These are phyloP conservation scores for Ceyx margarethae DNA, from an alignment of 2,113 vertebrate genomes.

Conservation along the genomic window DNA sequence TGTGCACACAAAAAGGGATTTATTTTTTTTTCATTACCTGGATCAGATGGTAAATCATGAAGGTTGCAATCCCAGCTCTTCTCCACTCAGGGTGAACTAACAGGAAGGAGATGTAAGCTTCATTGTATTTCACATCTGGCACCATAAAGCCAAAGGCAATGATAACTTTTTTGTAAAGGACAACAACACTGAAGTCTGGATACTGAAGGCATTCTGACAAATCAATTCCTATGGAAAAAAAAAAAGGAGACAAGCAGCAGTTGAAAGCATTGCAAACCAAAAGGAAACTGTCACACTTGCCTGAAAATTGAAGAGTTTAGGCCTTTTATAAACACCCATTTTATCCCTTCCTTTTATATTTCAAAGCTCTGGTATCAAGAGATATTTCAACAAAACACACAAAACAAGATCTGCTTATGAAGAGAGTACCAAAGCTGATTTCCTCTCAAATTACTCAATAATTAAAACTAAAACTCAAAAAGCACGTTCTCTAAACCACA, in stretches of 20 bases:
- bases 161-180: slow-evolving; percentile 95
- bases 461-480: neutral
- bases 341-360: neutral
- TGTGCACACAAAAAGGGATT: neutral
- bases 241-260: neutral
- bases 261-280: neutral
- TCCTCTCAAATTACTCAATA: neutral
- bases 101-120: slow-evolving; percentile 97
- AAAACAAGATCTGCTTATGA: neutral
- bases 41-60: slow-evolving; percentile 99
- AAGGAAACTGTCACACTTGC: neutral
- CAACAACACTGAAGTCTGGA: slow-evolving; percentile 97
- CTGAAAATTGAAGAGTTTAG: neutral
- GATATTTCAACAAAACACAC: neutral
- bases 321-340: neutral
- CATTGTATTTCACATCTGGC: slow-evolving; percentile 96
- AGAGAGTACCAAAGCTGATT: neutral
- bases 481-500: neutral
- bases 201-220: slow-evolving; percentile 97
- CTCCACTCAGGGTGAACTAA: slow-evolving; percentile 98
- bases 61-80: slow-evolving; percentile 93
- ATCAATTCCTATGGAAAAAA: slow-evolving; percentile 84
- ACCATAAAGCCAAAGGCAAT: slow-evolving; percentile 98
- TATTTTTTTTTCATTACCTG: slow-evolving; percentile 76
- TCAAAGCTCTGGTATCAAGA: neutral